Percentiles rank a stretch among this genome's conserved stretches.
phyloP scores from a whole-genome alignment of 2,113 vertebrate species.

The Scartelaos histophorus region DNA sequence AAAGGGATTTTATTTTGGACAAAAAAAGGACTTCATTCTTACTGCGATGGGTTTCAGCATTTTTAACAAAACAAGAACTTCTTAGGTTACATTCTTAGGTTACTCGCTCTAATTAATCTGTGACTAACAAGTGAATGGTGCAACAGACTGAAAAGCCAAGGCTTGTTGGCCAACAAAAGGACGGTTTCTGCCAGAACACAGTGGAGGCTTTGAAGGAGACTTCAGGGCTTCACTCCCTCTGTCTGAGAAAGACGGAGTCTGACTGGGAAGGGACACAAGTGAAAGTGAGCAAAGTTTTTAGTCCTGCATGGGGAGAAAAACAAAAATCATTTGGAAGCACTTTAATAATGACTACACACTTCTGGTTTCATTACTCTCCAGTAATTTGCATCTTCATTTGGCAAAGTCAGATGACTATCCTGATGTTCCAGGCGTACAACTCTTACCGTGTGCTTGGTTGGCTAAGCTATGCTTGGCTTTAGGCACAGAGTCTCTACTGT shows the following conservation, averaged over 20 bases:
- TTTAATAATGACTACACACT: background rate
- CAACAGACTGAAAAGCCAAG: constrained; percentile 2
- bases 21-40: no score
- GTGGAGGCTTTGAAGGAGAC: constrained; percentile 4
- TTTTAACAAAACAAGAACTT: background rate
- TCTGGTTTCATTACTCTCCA: background rate
- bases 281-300: background rate
- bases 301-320: background rate
- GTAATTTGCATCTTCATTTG: background rate
- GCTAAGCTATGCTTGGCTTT: no score
- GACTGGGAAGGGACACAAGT: background rate
- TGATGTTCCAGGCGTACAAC: background rate
- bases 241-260: background rate
- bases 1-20: constrained; percentile 18
- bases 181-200: constrained; percentile 2
- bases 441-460: background rate
- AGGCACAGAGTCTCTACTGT: background rate
- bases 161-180: constrained; percentile 2
- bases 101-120: background rate
- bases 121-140: constrained; percentile 2
- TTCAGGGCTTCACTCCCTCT: background rate
- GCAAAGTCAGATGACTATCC: background rate
- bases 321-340: background rate
- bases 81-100: background rate
- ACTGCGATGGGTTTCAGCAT: constrained; percentile 19